Conservation (phyloP, 1,140 invertebrate species). For the Phthorimaea operculella region DNA sequence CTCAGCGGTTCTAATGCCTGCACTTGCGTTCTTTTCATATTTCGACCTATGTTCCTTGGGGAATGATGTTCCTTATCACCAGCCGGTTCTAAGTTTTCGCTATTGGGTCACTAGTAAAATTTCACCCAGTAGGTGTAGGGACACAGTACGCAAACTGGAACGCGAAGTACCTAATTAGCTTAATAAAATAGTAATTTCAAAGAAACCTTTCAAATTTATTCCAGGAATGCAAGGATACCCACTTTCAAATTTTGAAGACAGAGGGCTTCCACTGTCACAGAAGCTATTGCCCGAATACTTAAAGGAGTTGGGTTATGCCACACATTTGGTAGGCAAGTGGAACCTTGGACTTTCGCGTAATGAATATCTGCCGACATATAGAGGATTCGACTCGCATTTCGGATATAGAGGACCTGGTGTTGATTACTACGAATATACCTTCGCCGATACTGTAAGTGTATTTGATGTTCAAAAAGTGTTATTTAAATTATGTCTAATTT, state of each 20-base stretch:
- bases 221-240: constrained; percentile 59
- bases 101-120: too few species aligned
- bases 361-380: constrained; percentile 80
- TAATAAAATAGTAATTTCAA: too few species aligned
- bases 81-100: too few species aligned
- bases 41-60: too few species aligned
- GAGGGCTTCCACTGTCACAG: constrained; percentile 61
- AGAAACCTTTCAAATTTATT: neutral
- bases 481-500: too few species aligned
- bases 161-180: too few species aligned
- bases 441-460: constrained; percentile 68
- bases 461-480: neutral
- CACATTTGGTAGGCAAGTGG: constrained; percentile 93
- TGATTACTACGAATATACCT: constrained; percentile 83
- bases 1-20: too few species aligned
- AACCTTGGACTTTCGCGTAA: constrained; percentile 79
- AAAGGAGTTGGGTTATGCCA: constrained; percentile 80
- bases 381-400: constrained; percentile 88
- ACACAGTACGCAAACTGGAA: too few species aligned
- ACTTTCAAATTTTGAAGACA: constrained; percentile 45
- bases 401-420: constrained; percentile 86
- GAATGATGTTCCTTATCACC: too few species aligned
- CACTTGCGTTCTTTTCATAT: too few species aligned
- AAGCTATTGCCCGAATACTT: constrained; percentile 82
- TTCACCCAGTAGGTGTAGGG: too few species aligned